Evolutionary conservation across 2,888 invertebrate species (phyloP), one percentile per base, ranked within the genome.

Genomic region (Ischnus inquisitorius): DNA sequence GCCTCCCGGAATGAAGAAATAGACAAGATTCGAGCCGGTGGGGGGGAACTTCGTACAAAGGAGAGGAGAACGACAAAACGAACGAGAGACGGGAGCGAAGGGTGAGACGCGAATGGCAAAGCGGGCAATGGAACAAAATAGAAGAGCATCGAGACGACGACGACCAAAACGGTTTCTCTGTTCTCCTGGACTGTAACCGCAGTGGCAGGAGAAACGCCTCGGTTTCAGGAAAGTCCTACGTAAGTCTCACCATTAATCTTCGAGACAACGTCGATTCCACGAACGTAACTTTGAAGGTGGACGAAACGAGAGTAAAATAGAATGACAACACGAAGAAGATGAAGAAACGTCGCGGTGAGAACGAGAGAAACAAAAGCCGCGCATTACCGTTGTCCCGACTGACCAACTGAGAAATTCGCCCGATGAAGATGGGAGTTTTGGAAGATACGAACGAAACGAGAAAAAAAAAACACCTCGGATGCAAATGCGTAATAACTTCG

Each of bases 221-320:
- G 67, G 75, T 77, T 79, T 77, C 77, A 79, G 71, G 65, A 77
- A 83, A 76, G 77, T 82, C 84, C 81, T 84, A 79, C 54, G 60
- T 43, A 64, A 57, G 69, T 69, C 46, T 41, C 79, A 87, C 87
- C 89, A 90, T 90, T 90, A 89, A 89, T 90, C 90, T 88, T 86
- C 87, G 80, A 85, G 88, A 89, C 88, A 89, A 89, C 88, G 87
- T 85, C 78, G 79, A 81, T 89, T 89, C 89, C 86, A 84, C 89
- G 89, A 89, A 89, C 51, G 85, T 80, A 87, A 86, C 85, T 84
- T 82, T 71, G 69, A 67, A 65, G 76, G 54, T 65, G 16, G 57
- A 51, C 41, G 74, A 25, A 48, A 68, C 19, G n/a, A n/a, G 43
- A 54, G 41, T 65, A 25, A 64, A 68, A 71, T 46, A 76, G 46